Percentiles rank a stretch among this genome's conserved stretches.
Conservation (phyloP, 2,797 vertebrate species). For the Botia almorhae region DNA sequence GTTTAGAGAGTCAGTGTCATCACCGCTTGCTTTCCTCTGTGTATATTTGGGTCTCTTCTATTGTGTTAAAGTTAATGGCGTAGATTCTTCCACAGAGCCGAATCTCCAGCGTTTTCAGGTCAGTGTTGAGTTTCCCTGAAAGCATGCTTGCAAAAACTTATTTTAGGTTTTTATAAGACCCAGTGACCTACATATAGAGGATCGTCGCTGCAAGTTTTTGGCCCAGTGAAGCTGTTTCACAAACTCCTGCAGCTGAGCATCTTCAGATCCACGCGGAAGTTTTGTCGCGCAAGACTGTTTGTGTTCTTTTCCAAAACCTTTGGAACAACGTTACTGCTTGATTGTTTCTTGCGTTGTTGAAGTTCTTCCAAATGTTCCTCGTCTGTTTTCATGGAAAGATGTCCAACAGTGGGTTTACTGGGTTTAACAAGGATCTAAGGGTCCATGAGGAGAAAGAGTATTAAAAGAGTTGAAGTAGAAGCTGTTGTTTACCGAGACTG, state of each 20-base stretch:
- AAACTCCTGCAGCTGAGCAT: neutral
- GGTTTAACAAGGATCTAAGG: neutral
- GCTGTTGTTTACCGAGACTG: neutral
- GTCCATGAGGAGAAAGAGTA: neutral
- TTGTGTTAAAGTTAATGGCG: neutral
- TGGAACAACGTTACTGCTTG: neutral
- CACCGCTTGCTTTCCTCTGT: conserved; percentile 23
- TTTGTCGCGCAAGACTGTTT: neutral
- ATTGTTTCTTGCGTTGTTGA: neutral
- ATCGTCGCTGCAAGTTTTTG: conserved; percentile 9
- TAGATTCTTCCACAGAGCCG: neutral
- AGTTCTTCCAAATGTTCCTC: neutral
- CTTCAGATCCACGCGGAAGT: neutral
- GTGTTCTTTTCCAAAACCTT: neutral
- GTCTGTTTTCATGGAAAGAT: neutral
- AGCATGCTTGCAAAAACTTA: conserved; percentile 32
- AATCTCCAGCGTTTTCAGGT: conserved; percentile 23
- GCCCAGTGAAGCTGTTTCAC: neutral
- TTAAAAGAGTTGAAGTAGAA: neutral
- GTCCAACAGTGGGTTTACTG: neutral
- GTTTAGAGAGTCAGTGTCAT: conserved; percentile 12
- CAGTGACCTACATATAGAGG: conserved; percentile 41
- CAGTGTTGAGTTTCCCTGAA: conserved; percentile 17
- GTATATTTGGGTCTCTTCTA: neutral
- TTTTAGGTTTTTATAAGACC: conserved; percentile 39